Evolutionary conservation across 2,797 vertebrate species (phyloP).

Genomic region (Carduelis carduelis): DNA sequence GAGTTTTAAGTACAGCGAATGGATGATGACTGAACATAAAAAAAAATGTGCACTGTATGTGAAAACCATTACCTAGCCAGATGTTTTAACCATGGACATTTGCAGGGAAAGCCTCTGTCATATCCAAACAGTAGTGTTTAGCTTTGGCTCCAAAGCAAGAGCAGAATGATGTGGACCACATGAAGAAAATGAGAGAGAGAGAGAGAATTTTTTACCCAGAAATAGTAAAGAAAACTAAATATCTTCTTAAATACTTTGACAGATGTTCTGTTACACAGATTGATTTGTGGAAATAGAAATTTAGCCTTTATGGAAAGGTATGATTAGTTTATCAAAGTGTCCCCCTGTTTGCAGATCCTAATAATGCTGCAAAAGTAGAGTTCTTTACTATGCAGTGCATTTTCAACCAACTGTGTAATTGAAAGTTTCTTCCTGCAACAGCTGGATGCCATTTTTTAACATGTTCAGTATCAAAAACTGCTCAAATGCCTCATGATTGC

Average conservation of each 20-base stretch:
- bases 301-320: background rate
- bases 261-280: background rate
- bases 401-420: conserved; percentile 63
- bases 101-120: background rate
- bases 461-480: conserved; percentile 23
- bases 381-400: background rate
- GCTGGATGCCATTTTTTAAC: conserved; percentile 51
- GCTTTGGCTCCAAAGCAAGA: background rate
- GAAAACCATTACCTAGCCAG: background rate
- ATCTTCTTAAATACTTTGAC: background rate
- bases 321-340: background rate
- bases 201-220: background rate
- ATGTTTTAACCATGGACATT: background rate
- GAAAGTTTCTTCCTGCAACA: conserved; percentile 43
- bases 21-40: background rate
- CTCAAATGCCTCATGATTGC: conserved; percentile 24
- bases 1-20: background rate
- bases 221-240: background rate
- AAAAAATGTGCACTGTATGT: background rate
- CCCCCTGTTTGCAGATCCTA: background rate
- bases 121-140: background rate
- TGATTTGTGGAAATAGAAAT: background rate
- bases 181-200: background rate
- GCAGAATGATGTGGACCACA: background rate
- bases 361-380: background rate